Base-by-base conservation (phyloP, 1,140 invertebrate species). In the Bicyclus anynana region DNA sequence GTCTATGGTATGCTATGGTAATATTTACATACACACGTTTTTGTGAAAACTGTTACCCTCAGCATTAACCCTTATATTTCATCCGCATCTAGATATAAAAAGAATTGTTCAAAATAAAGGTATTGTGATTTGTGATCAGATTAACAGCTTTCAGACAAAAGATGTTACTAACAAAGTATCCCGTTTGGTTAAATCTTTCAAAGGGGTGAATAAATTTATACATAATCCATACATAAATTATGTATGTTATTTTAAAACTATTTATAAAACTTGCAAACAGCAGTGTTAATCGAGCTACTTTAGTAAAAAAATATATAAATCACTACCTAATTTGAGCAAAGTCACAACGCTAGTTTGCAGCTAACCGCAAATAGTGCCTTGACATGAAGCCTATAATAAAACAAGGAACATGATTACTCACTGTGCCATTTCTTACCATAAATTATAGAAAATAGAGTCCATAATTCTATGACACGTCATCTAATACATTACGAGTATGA, bases 111-210 rank as follows among this genome's bases (percentile, higher is more conserved):
- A 42, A 6, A 56, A 49, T 40, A 6, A 5, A 56, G 12, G 47
- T 27, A 65, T 65, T 65, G 54, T 65, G 60, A 65, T 60, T 65
- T 65, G 54, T 65, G 60, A 65, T 60, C 62, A 60, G 57, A 65
- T 65, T 65, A 65, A 65, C 62, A 52, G 53, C 53, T 65, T 60
- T 56, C 57, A 59, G 53, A 65, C 57, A 56, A 60, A 54, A 60
- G 37, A 59, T 21, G 40, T 23, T 4, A 7, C 23, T 53, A 55
- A 56, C 50, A 50, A 57, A 40, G 37, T 50, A 50, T 50, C 21
- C 47, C 47, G 48, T 48, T 48, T 38, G 40, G 18, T 48, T 44
- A 20, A 12, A 5, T 10, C 35, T 48, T 13, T 26, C 35, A 38
- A 38, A 38, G 53, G 53, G 53, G 54, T 57, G 54, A 50, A 57